These are phyloP conservation scores for Bungarus multicinctus DNA, from an alignment of 2,113 vertebrate genomes.

Conservation along the genomic window DNA sequence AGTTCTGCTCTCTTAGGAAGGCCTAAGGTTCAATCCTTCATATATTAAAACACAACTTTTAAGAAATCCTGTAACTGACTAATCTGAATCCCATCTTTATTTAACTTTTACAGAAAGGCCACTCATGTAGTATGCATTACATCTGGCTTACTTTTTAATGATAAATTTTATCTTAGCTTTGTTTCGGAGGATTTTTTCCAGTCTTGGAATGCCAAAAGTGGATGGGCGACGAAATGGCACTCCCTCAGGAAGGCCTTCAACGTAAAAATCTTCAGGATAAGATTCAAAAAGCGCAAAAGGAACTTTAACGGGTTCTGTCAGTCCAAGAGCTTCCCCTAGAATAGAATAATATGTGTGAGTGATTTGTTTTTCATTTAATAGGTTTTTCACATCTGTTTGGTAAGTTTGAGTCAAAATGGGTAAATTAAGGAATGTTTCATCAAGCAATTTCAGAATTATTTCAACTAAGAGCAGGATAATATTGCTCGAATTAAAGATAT, in stretches of 20 bases:
- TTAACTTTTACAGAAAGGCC: background rate
- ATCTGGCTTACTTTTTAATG: conserved; percentile 74
- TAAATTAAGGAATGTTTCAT: background rate
- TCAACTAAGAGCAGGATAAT: background rate
- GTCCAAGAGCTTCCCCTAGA: conserved; percentile 74
- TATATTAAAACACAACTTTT: background rate
- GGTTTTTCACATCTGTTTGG: background rate
- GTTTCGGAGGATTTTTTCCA: conserved; percentile 81
- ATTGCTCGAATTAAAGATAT: background rate
- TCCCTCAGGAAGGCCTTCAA: conserved; percentile 76
- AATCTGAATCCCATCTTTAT: background rate
- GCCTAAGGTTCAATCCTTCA: too few relatives aligned
- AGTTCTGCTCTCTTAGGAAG: background rate
- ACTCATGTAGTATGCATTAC: background rate
- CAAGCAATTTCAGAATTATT: background rate
- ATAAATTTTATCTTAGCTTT: conserved; percentile 76
- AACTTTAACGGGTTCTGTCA: conserved; percentile 71
- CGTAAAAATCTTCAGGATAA: conserved; percentile 69
- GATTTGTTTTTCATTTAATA: too few relatives aligned
- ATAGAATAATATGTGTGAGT: background rate
- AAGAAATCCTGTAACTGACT: background rate
- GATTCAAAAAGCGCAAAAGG: conserved; percentile 76
- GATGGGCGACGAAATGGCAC: conserved; percentile 77
- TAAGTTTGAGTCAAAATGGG: background rate
- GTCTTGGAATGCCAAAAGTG: conserved; percentile 78